phyloP scores from a whole-genome alignment of 1,140 invertebrate species.

The Drosophila teissieri region DNA sequence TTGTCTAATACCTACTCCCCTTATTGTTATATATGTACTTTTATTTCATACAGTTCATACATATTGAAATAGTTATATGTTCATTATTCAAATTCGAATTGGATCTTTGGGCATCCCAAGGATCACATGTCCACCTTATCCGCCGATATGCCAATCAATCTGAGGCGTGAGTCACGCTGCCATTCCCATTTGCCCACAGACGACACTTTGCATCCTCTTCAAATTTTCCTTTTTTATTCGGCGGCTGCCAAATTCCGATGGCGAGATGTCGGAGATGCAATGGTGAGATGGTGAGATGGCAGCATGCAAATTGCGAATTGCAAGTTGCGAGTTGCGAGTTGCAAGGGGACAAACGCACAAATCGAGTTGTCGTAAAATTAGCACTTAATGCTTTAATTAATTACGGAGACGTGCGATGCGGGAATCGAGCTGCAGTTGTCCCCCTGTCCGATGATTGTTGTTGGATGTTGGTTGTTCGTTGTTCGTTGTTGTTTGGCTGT shows the following conservation, averaged over 20 bases:
- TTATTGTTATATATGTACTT: too few species aligned
- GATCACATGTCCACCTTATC: constrained; percentile 30
- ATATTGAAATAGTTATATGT: too few species aligned
- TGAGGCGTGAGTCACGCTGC: constrained; percentile 37
- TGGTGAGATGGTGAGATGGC: constrained; percentile 36
- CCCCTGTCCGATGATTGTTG: constrained; percentile 11
- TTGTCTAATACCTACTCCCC: too few species aligned
- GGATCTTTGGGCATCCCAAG: neutral
- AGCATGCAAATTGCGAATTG: constrained; percentile 71
- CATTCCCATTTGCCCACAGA: constrained; percentile 42
- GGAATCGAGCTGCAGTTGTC: constrained; percentile 37
- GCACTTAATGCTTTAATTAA: constrained; percentile 84
- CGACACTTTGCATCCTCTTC: constrained; percentile 72
- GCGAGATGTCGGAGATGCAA: constrained; percentile 44
- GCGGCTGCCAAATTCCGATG: constrained; percentile 76
- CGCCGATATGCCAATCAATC: constrained; percentile 31
- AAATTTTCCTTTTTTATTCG: constrained; percentile 21
- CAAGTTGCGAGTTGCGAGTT: constrained; percentile 63
- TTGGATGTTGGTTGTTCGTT: constrained; percentile 8
- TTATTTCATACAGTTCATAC: too few species aligned
- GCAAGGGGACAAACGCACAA: constrained; percentile 66
- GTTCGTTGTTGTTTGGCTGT: constrained; percentile 11
- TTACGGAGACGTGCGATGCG: constrained; percentile 74
- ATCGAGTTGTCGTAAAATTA: constrained; percentile 83
- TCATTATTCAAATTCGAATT: too few species aligned